These are phyloP conservation scores for Ancistrus triradiatus DNA, from an alignment of 2,113 vertebrate genomes.

Conservation along the genomic window DNA sequence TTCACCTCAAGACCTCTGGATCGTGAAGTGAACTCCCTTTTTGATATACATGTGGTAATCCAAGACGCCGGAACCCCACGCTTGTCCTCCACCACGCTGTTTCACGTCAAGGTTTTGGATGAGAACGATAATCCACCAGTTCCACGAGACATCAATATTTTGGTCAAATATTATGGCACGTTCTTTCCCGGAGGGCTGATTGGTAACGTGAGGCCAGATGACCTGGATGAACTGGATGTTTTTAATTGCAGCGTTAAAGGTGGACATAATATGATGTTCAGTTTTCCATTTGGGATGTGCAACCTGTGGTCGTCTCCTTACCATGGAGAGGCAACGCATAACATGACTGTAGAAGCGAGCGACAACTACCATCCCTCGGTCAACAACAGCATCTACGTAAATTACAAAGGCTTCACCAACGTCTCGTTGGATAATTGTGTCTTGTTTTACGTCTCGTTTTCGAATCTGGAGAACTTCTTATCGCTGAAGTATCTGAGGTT, in stretches of 20 bases:
- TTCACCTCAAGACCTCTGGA: slow-evolving; percentile 59
- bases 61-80: slow-evolving; percentile 65
- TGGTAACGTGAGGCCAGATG: slow-evolving; percentile 64
- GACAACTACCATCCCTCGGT: slow-evolving; percentile 64
- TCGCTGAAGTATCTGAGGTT: slow-evolving; percentile 64
- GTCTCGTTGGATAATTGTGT: slow-evolving; percentile 67
- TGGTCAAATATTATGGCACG: slow-evolving; percentile 72
- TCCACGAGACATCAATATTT: slow-evolving; percentile 63
- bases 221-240: slow-evolving; percentile 60
- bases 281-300: slow-evolving; percentile 63
- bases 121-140: slow-evolving; percentile 69
- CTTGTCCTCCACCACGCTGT: slow-evolving; percentile 59
- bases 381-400: slow-evolving; percentile 69
- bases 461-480: slow-evolving; percentile 64
- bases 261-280: slow-evolving; percentile 61
- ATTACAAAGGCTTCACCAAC: slow-evolving; percentile 71
- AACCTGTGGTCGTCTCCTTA: slow-evolving; percentile 66
- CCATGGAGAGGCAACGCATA: slow-evolving; percentile 67
- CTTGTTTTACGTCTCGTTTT: slow-evolving; percentile 61
- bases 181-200: slow-evolving; percentile 69
- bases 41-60: slow-evolving; percentile 56
- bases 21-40: slow-evolving; percentile 53
- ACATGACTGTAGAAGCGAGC: slow-evolving; percentile 65
- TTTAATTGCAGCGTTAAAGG: slow-evolving; percentile 65
- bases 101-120: slow-evolving; percentile 62